Conservation (phyloP, 1,140 invertebrate genomes). For the Scaptomyza montana region DNA sequence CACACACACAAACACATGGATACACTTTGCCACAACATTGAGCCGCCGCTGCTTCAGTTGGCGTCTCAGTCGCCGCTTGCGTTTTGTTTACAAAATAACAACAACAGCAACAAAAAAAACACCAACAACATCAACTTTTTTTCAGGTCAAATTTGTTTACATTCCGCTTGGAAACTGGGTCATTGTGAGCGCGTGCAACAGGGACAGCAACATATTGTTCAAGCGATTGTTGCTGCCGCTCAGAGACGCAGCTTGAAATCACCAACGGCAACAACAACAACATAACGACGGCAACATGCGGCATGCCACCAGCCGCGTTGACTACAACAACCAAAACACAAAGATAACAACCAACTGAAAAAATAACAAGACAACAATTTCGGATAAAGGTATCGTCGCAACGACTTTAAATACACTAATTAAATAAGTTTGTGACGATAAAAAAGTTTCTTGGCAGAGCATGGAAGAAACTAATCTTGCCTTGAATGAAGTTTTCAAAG, state of each 20-base stretch:
- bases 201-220: constrained; percentile 46
- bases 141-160: constrained; percentile 83
- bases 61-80: constrained; percentile 43
- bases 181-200: constrained; percentile 70
- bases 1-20: constrained; percentile 14
- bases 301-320: constrained; percentile 66
- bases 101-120: constrained; percentile 24
- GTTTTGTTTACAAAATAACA: constrained; percentile 79
- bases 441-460: no score
- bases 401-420: constrained; percentile 1
- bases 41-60: constrained; percentile 42
- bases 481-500: no score
- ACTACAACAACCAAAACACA: constrained; percentile 17
- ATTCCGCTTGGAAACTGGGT: constrained; percentile 80
- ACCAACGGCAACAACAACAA: constrained; percentile 31
- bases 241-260: constrained; percentile 61
- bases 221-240: constrained; percentile 55
- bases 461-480: not conserved
- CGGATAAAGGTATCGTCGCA: not conserved
- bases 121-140: constrained; percentile 30
- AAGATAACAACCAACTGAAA: constrained; percentile 33
- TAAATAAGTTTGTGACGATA: not conserved
- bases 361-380: not conserved
- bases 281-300: constrained; percentile 45
- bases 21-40: constrained; percentile 27